phyloP scores from a whole-genome alignment of 2,113 vertebrate genomes.

The Mus spicilegus region DNA sequence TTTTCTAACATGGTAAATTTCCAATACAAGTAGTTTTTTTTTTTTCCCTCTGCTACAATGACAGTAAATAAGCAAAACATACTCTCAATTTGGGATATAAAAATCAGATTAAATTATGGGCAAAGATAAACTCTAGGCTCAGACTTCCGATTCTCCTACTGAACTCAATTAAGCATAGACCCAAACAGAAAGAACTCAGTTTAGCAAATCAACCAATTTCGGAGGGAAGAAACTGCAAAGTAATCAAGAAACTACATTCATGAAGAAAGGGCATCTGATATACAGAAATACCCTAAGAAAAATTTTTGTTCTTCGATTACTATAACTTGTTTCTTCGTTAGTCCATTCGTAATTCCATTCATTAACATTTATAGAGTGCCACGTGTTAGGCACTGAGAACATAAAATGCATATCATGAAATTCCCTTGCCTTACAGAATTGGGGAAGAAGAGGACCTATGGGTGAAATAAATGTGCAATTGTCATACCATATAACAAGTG shows the following conservation, averaged over 20 bases:
- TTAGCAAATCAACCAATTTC: conserved; percentile 23
- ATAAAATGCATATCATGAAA: conserved; percentile 65
- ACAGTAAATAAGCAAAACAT: conserved; percentile 53
- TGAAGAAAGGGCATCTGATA: conserved; percentile 43
- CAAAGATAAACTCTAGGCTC: conserved; percentile 1
- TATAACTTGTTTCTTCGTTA: conserved; percentile 59
- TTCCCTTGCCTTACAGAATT: conserved; percentile 40
- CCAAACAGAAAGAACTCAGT: conserved; percentile 41
- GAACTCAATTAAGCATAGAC: conserved; percentile 56
- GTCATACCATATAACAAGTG: conserved; percentile 5
- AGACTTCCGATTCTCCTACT: conserved; percentile 56
- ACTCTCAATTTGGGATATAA: conserved; percentile 40
- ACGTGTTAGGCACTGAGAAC: conserved; percentile 58
- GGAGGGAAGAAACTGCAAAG: neutral
- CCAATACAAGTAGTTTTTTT: neutral
- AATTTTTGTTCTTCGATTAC: conserved; percentile 63
- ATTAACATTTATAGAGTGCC: conserved; percentile 61
- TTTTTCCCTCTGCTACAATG: neutral
- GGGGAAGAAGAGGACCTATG: too few species aligned
- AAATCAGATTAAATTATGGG: conserved; percentile 50
- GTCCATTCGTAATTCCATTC: conserved; percentile 65
- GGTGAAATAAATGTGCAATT: conserved; percentile 40
- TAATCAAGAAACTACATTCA: conserved; percentile 60
- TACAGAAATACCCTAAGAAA: conserved; percentile 28
- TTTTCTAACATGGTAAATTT: conserved; percentile 28